Conservation (phyloP, 2,888 invertebrate genomes). For the Drosophila mercatorum region DNA sequence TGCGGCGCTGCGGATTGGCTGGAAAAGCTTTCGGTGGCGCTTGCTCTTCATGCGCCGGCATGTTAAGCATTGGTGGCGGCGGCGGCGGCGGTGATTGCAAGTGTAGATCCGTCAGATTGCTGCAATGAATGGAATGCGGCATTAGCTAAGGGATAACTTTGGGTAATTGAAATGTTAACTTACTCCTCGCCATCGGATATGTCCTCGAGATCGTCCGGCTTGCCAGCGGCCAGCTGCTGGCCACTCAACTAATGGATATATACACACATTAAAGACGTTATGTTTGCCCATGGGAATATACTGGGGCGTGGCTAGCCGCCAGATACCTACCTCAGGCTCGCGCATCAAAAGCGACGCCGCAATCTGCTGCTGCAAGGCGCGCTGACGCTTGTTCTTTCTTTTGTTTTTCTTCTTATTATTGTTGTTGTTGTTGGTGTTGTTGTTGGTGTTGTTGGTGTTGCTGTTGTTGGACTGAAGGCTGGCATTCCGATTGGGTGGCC, state of each 20-base stretch:
- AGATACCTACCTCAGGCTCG: slow-evolving; percentile 31
- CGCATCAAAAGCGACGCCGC: neutral
- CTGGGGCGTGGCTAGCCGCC: neutral
- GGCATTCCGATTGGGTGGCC: slow-evolving; percentile 14
- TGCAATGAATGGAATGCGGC: neutral
- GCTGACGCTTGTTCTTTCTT: slow-evolving; percentile 41
- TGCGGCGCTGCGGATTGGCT: slow-evolving; percentile 38
- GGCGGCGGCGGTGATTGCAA: slow-evolving; percentile 30
- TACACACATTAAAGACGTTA: slow-evolving; percentile 14
- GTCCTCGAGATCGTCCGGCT: slow-evolving; percentile 76
- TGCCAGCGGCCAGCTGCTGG: slow-evolving; percentile 14
- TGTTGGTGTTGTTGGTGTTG: neutral
- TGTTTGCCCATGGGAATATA: neutral
- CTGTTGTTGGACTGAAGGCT: neutral
- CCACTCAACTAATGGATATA: slow-evolving; percentile 14
- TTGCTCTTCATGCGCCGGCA: neutral
- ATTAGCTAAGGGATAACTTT: neutral
- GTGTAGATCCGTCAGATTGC: slow-evolving; percentile 26
- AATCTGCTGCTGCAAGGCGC: slow-evolving; percentile 13
- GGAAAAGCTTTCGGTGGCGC: slow-evolving; percentile 18
- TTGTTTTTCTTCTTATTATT: slow-evolving; percentile 24
- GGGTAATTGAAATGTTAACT: slow-evolving; percentile 45
- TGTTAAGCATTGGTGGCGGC: slow-evolving; percentile 21
- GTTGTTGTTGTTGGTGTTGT: slow-evolving; percentile 28
- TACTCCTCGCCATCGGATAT: slow-evolving; percentile 83